Conservation (phyloP, 2,113 vertebrate genomes). For the Pachypanchax playfairii region DNA sequence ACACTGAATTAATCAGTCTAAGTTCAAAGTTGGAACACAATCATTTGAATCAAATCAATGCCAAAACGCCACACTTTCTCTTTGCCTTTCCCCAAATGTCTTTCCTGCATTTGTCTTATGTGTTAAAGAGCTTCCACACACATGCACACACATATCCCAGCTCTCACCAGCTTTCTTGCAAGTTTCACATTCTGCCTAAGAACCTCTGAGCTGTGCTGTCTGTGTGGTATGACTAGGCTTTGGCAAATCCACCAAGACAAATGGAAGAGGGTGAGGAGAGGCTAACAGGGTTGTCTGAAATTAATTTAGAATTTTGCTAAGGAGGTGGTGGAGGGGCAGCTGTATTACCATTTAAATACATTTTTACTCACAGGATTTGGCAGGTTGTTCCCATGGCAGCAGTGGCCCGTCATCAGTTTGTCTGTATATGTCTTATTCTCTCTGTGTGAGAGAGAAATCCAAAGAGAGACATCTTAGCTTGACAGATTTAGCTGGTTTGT, state of each 20-base stretch:
- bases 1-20: conserved; percentile 45
- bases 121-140: conserved; percentile 47
- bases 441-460: conserved; percentile 4
- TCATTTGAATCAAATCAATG: conserved; percentile 63
- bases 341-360: conserved; percentile 79
- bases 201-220: conserved; percentile 57
- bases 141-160: background rate
- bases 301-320: conserved; percentile 65
- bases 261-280: conserved; percentile 27
- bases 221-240: conserved; percentile 64
- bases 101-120: conserved; percentile 26
- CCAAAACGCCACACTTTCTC: conserved; percentile 16
- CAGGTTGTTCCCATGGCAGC: conserved; percentile 78
- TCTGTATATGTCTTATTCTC: conserved; percentile 23
- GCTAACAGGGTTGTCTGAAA: conserved; percentile 54
- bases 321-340: conserved; percentile 20
- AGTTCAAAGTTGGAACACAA: conserved; percentile 57
- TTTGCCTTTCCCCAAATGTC: conserved; percentile 26
- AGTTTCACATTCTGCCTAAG: conserved; percentile 68
- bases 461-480: conserved; percentile 51
- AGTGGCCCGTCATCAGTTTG: conserved; percentile 46
- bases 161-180: conserved; percentile 18
- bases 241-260: conserved; percentile 62
- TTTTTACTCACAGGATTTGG: conserved; percentile 75
- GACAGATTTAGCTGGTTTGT: conserved; percentile 71